Evolutionary conservation across 2,888 invertebrate genomes (phyloP), one percentile per base, ranked within the genome.

Genomic region (Pyralis farinalis): DNA sequence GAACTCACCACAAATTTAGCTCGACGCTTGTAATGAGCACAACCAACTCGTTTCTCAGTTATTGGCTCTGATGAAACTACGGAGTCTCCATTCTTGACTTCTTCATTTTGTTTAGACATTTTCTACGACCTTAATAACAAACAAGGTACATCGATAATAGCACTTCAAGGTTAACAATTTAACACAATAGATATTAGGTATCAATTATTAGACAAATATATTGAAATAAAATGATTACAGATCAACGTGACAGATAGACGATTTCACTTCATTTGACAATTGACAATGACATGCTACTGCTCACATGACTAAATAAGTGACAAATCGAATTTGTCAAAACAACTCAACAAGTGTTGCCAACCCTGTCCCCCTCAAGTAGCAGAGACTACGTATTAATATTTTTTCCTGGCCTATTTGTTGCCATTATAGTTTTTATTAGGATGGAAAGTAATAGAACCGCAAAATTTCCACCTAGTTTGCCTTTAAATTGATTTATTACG

Each of bases 1-100:
- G 25, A 45, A 89, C 94, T 92, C 89, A 96, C 96, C 89, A 96
- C 95, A 83, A 96, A 95, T 87, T 95, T 95, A 35, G 95, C 95
- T 74, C 94, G 93, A 63, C 96, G 91, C 74, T 95, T 94, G 71
- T 96, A 96, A 85, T 96, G 96, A 56, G 93, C 92, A 82, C 96
- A 96, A 43, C 96, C 96, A 51, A 91, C 81, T 12, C 90, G 85
- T 75, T 91, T 89, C 63, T 85, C 85, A 49, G 55, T 60, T 42
- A 51, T 65, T 47, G 61, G 51, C 45, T 75, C 79, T 32, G 51
- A 47, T 41, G 55, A 66, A 40, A 47, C 44, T 22, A 55, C 58
- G 40, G 54, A 43, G 46, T 76, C 79, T 28, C 53, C 62, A 48
- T 63, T 76, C 35, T 53, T 51, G 30, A 45, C 51, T 49, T 76